These are phyloP conservation scores for Ginglymostoma cirratum DNA, from an alignment of 2,113 vertebrate genomes.

Conservation along the genomic window DNA sequence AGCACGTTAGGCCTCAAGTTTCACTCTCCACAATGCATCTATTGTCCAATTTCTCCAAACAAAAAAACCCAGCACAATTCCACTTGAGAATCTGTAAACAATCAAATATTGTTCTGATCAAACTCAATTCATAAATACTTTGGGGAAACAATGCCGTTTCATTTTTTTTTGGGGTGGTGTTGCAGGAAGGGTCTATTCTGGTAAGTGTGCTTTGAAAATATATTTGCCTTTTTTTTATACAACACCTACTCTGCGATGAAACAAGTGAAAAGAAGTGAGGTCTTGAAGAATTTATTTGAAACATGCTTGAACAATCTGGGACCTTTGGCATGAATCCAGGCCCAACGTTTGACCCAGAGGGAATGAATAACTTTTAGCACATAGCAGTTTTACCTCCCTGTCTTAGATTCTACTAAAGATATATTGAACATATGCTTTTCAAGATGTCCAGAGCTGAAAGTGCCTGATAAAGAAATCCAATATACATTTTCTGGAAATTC, in stretches of 20 bases:
- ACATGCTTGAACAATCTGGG: background rate
- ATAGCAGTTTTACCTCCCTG: background rate
- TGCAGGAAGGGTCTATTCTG: no score
- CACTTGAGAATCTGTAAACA: constrained; percentile 7
- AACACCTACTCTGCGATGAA: background rate
- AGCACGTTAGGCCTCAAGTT: constrained; percentile 23
- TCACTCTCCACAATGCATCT: background rate
- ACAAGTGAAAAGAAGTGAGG: background rate
- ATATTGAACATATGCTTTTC: background rate
- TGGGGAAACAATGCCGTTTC: background rate
- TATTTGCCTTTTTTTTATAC: background rate
- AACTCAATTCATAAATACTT: background rate
- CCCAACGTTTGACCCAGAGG: background rate
- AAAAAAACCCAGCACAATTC: background rate
- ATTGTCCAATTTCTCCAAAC: background rate
- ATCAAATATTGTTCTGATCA: constrained; percentile 11
- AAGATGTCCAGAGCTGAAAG: background rate
- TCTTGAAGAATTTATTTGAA: constrained; percentile 8
- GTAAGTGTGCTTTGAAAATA: background rate
- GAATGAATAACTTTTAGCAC: background rate
- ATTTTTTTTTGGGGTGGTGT: background rate
- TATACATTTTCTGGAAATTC: background rate
- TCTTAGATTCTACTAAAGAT: background rate
- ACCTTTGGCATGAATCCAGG: background rate
- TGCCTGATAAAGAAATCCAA: background rate